Evolutionary conservation across 2,888 invertebrate species (phyloP), one percentile per base, ranked within the genome.

Genomic region (Melanostoma mellinum): DNA sequence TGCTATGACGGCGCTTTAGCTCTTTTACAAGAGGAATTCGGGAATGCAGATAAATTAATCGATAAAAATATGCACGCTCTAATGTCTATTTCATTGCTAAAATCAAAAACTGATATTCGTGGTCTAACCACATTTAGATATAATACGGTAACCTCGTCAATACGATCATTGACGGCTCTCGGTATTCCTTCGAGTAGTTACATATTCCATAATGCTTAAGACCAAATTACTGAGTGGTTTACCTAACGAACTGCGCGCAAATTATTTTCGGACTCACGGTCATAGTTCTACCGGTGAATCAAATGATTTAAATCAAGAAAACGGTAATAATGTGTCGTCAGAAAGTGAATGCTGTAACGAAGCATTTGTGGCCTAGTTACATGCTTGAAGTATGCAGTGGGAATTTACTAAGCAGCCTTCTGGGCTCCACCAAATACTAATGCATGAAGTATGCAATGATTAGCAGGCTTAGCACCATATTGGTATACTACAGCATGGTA

Each of bases 31-130:
- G 60, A 71, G 6, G 56, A 69, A 50, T 72, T 60, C 42, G 61
- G 71, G n/a, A 53, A 52, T 2, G 32, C 40, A 6, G 58, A 58
- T 10, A 71, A 60, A 58, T 33, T 71, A 20, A 71, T 71, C 35
- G 38, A 50, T 36, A 69, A 58, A 58, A 69, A 68, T 68, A 56
- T 68, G 44, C 35, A 68, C n/a, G 68, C 10, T n/a, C 4, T 68
- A 6, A 55, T 68, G 69, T 50, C 56, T 38, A 69, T 69, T 69
- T 10, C 69, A 58, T 0, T 58, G 42, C 33, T 42, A 3, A 58
- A 5, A 4, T 58, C 58, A n/a, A 58, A 58, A 44, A n/a, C 4
- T 9, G 58, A 58, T 42, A 58, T 58, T 58, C 42, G 42, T 42
- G 58, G 58, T 8, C 2, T 42, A 44, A 32, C 42, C 32, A 58